A percentile compares a stretch with the other conserved stretches of the same genome.
Conservation (phyloP, 2,113 vertebrate genomes). For the Elgaria multicarinata region DNA sequence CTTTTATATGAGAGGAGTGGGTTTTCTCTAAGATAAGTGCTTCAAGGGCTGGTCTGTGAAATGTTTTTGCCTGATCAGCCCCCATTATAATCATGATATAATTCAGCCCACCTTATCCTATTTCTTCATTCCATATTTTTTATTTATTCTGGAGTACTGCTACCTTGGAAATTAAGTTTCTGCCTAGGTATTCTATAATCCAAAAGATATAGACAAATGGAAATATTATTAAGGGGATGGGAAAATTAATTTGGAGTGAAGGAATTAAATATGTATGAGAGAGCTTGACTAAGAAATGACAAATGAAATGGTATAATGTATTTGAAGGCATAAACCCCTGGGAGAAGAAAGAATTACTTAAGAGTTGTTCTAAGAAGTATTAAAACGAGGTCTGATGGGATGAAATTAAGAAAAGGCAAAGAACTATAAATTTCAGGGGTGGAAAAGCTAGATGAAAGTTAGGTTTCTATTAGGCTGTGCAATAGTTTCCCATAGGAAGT, state of each 20-base stretch:
- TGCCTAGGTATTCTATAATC: not conserved
- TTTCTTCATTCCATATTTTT: not conserved
- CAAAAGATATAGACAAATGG: constrained; percentile 3
- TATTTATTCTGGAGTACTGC: constrained; percentile 6
- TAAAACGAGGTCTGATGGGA: constrained; percentile 12
- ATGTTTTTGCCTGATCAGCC: not conserved
- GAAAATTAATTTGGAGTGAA: not conserved
- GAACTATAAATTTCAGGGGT: not conserved
- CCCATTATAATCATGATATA: constrained; percentile 14
- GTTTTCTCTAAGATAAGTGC: not conserved
- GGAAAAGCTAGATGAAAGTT: constrained; percentile 15
- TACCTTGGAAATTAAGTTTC: constrained; percentile 26
- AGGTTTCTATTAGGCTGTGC: not conserved
- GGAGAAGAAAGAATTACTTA: constrained; percentile 34
- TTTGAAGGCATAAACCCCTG: constrained; percentile 23
- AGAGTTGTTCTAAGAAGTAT: constrained; percentile 41
- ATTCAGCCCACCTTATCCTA: not conserved
- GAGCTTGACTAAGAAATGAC: constrained; percentile 34
- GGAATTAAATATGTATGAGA: constrained; percentile 35
- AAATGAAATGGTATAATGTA: not conserved
- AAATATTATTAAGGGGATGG: constrained; percentile 40
- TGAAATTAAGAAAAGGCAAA: constrained; percentile 45
- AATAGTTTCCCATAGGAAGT: constrained; percentile 24
- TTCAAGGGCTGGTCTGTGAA: not conserved
- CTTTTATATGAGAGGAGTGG: not conserved